Evolutionary conservation across 2,113 vertebrate genomes (phyloP).

Genomic region (Herpetotheres cachinnans): DNA sequence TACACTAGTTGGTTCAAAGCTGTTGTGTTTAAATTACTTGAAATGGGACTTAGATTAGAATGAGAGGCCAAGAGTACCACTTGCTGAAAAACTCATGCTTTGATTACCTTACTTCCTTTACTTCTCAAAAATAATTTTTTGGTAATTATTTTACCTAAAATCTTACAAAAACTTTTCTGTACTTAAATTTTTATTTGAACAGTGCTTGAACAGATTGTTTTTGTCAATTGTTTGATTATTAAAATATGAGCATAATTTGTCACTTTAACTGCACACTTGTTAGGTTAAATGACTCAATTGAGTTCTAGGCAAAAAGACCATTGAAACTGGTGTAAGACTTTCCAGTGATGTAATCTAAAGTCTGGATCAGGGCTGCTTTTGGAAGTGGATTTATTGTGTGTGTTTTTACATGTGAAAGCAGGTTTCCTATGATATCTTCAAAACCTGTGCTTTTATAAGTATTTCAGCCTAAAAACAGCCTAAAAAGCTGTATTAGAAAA

Average conservation of each 20-base stretch:
- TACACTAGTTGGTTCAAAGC: neutral
- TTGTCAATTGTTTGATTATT: neutral
- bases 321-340: neutral
- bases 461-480: neutral
- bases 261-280: neutral
- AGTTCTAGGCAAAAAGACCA: fast-evolving
- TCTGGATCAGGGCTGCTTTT: neutral
- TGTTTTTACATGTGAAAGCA: neutral
- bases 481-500: neutral
- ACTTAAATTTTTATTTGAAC: neutral
- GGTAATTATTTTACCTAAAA: neutral
- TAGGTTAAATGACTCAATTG: neutral
- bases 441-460: neutral
- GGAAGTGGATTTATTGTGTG: neutral
- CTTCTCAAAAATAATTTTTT: neutral
- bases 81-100: neutral
- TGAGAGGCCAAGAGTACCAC: neutral
- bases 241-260: neutral
- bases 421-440: neutral
- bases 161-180: neutral
- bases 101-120: neutral
- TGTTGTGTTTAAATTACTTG: neutral
- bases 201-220: neutral
- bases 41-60: neutral
- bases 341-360: neutral